phyloP scores from a whole-genome alignment of 1,140 invertebrate genomes.

The Steinernema feltiae region DNA sequence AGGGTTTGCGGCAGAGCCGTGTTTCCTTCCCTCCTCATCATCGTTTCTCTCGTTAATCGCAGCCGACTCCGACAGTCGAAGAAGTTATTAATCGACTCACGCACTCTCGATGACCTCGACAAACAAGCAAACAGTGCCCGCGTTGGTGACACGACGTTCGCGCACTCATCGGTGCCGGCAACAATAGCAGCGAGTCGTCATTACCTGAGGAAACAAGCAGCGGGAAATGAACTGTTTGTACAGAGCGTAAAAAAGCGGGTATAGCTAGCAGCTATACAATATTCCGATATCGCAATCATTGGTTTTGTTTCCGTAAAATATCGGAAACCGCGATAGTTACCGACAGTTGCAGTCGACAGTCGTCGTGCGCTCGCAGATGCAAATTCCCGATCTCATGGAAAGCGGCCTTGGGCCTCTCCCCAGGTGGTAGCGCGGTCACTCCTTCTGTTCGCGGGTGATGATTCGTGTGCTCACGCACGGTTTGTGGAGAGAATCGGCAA shows the following conservation, averaged over 20 bases:
- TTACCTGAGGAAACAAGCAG: background rate
- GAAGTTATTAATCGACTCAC: conserved; percentile 1
- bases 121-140: background rate
- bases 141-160: background rate
- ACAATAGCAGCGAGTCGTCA: no score
- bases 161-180: no score
- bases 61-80: background rate
- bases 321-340: background rate
- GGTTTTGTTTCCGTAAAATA: background rate
- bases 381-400: background rate
- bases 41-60: background rate
- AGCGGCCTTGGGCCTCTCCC: background rate
- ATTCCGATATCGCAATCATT: background rate
- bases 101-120: conserved; percentile 11
- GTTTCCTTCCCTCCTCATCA: background rate
- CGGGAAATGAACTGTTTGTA: background rate
- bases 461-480: background rate
- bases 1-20: background rate
- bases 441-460: background rate
- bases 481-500: background rate
- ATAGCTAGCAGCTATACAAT: background rate
- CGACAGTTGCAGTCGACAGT: background rate
- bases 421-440: background rate
- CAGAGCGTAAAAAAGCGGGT: background rate
- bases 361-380: background rate